A percentile compares a stretch with the other conserved stretches of the same genome.
phyloP scores from a whole-genome alignment of 2,888 invertebrate species.

The Pasiphila rectangulata region DNA sequence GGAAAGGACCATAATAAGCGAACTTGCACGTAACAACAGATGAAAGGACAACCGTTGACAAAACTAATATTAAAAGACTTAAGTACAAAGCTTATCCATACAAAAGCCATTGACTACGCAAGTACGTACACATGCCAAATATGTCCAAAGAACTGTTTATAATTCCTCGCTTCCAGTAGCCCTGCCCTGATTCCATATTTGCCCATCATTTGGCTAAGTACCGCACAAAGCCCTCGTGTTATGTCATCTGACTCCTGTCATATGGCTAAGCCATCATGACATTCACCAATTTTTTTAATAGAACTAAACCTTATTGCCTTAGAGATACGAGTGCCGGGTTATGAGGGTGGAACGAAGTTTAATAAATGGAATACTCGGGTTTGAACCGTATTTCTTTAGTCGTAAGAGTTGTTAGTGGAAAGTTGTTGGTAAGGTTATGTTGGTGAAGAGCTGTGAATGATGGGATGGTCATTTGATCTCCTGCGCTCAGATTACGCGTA shows the following conservation, averaged over 20 bases:
- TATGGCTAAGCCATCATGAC: constrained; percentile 27
- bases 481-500: constrained; percentile 48
- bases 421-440: constrained; percentile 2
- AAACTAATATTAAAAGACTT: too few species aligned
- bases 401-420: constrained; percentile 4
- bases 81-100: not conserved
- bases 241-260: constrained; percentile 30
- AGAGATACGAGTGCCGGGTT: not conserved
- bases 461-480: constrained; percentile 54
- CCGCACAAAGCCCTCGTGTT: constrained; percentile 24
- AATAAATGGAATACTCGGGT: too few species aligned
- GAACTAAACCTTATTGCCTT: not conserved
- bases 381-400: not conserved
- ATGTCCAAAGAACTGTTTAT: not conserved
- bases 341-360: too few species aligned
- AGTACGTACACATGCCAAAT: not conserved
- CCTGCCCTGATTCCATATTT: constrained; percentile 8
- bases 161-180: constrained; percentile 6
- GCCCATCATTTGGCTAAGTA: constrained; percentile 18
- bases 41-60: too few species aligned
- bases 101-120: not conserved
- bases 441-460: constrained; percentile 28
- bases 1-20: too few species aligned
- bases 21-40: too few species aligned
- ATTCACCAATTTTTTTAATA: constrained; percentile 14